Conservation (phyloP, 2,888 invertebrate species). For the Lithosia quadra region DNA sequence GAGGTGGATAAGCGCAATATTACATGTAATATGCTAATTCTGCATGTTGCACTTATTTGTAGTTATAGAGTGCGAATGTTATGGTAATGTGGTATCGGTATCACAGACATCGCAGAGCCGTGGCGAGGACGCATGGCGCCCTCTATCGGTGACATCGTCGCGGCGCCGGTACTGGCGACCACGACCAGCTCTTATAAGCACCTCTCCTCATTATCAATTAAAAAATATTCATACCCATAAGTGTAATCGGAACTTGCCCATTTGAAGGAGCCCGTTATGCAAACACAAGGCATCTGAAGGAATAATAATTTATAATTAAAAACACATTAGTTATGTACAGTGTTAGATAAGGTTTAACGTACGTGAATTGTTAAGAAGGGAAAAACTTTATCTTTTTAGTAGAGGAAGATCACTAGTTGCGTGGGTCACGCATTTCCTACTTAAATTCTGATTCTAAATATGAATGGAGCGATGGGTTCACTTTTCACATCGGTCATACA, state of each 20-base stretch:
- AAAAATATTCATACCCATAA: conserved; percentile 53
- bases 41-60: neutral
- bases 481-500: too few relatives aligned
- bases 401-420: neutral
- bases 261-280: conserved; percentile 44
- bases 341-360: conserved; percentile 8
- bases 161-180: conserved; percentile 64
- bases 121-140: conserved; percentile 60
- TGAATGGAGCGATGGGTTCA: too few relatives aligned
- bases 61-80: conserved; percentile 66
- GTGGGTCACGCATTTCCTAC: neutral
- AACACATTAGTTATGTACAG: conserved; percentile 24
- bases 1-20: conserved; percentile 59
- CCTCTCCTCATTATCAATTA: conserved; percentile 51
- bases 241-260: conserved; percentile 50
- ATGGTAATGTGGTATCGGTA: conserved; percentile 82
- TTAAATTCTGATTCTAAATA: too few relatives aligned
- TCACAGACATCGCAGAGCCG: conserved; percentile 77
- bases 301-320: conserved; percentile 50
- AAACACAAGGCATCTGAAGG: conserved; percentile 38
- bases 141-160: conserved; percentile 62
- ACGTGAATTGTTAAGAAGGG: neutral
- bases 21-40: conserved; percentile 51
- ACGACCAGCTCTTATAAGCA: conserved; percentile 47
- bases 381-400: neutral